Evolutionary conservation across 2,113 vertebrate species (phyloP).

Genomic region (Psephotus haematonotus): DNA sequence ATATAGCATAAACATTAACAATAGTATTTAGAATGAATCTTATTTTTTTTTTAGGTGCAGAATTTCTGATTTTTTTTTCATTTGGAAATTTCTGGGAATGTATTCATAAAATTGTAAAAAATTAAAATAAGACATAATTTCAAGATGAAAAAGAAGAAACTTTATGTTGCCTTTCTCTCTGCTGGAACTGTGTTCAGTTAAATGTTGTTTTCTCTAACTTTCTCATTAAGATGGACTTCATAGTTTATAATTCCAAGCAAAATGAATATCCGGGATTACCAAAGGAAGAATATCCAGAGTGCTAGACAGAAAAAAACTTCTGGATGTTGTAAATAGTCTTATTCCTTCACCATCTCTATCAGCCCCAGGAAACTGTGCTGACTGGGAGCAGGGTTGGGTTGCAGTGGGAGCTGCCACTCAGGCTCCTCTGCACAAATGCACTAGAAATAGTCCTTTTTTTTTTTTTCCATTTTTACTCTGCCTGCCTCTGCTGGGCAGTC

Average conservation of each 20-base stretch:
- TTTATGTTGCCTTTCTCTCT: background rate
- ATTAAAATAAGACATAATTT: background rate
- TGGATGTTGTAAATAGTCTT: background rate
- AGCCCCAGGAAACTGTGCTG: background rate
- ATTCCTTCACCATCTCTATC: background rate
- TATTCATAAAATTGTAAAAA: background rate
- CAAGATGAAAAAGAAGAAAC: background rate
- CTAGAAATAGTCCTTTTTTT: background rate
- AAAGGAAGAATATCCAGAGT: background rate
- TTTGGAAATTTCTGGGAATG: background rate
- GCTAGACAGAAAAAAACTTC: background rate
- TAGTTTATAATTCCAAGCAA: background rate
- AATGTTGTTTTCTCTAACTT: background rate
- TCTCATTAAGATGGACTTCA: background rate
- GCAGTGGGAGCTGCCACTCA: background rate
- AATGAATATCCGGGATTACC: background rate
- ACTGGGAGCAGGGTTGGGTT: too few relatives aligned
- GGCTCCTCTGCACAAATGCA: too few relatives aligned
- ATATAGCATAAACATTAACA: background rate
- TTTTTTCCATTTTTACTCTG: background rate
- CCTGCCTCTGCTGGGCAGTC: fast-evolving
- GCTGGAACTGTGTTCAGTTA: background rate
- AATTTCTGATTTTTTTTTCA: background rate
- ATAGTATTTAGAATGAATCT: background rate
- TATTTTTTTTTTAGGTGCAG: background rate